Evolutionary conservation across 2,888 invertebrate genomes (phyloP), one percentile per base, ranked within the genome.

Genomic region (Drosophila putrida): DNA sequence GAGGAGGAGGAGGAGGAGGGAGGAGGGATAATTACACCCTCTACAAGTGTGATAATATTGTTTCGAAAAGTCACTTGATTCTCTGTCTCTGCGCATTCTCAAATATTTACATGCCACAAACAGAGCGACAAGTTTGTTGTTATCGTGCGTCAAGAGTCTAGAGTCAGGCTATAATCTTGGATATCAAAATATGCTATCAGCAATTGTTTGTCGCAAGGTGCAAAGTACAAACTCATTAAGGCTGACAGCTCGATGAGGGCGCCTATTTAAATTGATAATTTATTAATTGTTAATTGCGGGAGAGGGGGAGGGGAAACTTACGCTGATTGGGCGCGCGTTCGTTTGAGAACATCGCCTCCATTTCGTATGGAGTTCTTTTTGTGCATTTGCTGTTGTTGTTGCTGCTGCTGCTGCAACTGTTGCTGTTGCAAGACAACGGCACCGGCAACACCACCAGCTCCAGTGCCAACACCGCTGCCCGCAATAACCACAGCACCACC

Each of bases 311-410:
- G 9, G 6, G 8, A 1, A 44, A 94, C 95, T 94, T 93, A 95
- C 95, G 94, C 95, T 81, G 94, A 94, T 92, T 95, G 95, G 77
- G 95, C 94, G 89, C 95, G 93, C 80, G 95, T 94, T 71, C 95
- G 93, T 90, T 95, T 95, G 78, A 95, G 92, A 58, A 95, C 94
- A 89, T 95, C 95, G 57, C 94, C 94, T 74, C 93, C 91, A 87
- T 93, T 95, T 63, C 95, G 93, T 46, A 95, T 93, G 27, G 95
- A 94, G 59, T 94, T 94, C 90, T 95, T 95, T 90, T 95, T 95
- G 90, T 94, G 94, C 78, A 94, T 91, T 54, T 93, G 93, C 9
- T 83, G 81, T n/a, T 76, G 70, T 6, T 82, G 79, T 28, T 79
- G 81, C 8, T 81, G 74, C 13, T 73, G 72, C n/a, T 90, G 89